A percentile compares a stretch with the other conserved stretches of the same genome.
phyloP scores from a whole-genome alignment of 1,140 invertebrate species.

The Calliphora vicina region DNA sequence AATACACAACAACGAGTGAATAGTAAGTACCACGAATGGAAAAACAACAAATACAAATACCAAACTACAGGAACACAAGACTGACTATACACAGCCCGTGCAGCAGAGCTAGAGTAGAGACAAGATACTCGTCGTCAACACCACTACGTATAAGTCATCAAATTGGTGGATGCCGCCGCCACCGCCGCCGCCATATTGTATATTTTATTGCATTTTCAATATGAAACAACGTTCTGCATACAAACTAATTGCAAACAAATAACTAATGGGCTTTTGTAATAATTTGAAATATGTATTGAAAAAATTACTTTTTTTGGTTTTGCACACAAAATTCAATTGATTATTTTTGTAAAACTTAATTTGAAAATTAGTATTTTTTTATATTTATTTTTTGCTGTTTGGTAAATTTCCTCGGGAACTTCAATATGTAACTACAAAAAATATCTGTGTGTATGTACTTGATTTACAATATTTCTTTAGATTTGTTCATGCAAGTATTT shows the following conservation, averaged over 20 bases:
- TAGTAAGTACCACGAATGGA: background rate
- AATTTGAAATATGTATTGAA: background rate
- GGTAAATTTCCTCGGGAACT: background rate
- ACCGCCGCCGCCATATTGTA: background rate
- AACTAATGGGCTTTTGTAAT: too few species aligned
- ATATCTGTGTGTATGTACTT: background rate
- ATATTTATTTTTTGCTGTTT: background rate
- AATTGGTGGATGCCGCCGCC: too few species aligned
- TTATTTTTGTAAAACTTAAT: background rate
- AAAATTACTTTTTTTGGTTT: background rate
- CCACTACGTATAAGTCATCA: too few species aligned
- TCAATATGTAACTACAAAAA: constrained; percentile 8
- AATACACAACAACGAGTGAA: background rate
- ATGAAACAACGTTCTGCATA: too few species aligned
- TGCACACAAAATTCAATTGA: background rate
- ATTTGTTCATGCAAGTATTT: background rate
- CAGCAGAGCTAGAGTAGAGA: background rate
- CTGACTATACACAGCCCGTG: too few species aligned
- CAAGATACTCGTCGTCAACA: too few species aligned
- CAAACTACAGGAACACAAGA: too few species aligned
- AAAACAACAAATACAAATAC: background rate
- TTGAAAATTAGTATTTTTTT: background rate
- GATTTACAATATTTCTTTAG: background rate
- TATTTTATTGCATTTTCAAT: background rate
- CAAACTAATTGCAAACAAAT: too few species aligned